A percentile compares a stretch with the other conserved stretches of the same genome.
These are phyloP conservation scores for Platygyra sinensis DNA, from an alignment of 64 coral and sea anemone species.

Conservation along the genomic window DNA sequence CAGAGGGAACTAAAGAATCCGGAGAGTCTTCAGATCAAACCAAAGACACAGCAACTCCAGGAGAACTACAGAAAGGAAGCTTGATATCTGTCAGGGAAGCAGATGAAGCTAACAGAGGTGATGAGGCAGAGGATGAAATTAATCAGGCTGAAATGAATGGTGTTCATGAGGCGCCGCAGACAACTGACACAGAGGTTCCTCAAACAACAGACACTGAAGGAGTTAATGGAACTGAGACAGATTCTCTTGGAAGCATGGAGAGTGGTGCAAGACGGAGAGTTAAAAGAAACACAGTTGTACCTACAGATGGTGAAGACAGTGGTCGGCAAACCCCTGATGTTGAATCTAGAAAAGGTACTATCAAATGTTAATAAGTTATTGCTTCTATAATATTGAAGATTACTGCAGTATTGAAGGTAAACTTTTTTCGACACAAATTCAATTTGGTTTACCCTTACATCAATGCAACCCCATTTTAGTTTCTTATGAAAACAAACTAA, in stretches of 20 bases:
- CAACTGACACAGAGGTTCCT: conserved; percentile 63
- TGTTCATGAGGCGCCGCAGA: conserved; percentile 14
- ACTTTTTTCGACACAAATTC: too few species aligned
- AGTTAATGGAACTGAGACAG: conserved; percentile 84
- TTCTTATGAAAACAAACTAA: too few species aligned
- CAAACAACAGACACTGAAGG: conserved; percentile 91
- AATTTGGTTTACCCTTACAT: too few species aligned
- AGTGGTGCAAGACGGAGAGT: conserved; percentile 70
- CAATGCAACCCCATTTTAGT: too few species aligned
- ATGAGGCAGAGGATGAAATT: conserved; percentile 44
- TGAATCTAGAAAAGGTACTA: conserved; percentile 80
- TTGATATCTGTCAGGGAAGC: conserved; percentile 90
- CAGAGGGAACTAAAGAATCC: conserved; percentile 77
- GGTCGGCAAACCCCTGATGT: conserved; percentile 54
- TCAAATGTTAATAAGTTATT: too few species aligned
- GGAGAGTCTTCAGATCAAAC: conserved; percentile 43
- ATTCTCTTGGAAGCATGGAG: conserved; percentile 84
- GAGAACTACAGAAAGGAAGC: conserved; percentile 69
- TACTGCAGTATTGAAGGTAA: too few species aligned
- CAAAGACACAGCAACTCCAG: conserved; percentile 27
- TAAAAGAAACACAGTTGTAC: conserved; percentile 90
- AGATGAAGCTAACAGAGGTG: conserved; percentile 69
- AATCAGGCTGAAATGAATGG: conserved; percentile 46
- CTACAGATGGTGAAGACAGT: conserved; percentile 82
- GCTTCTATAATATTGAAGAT: too few species aligned